Evolutionary conservation across 1,140 invertebrate genomes (phyloP), one percentile per base, ranked within the genome.

Genomic region (Drosophila pectinifera): DNA sequence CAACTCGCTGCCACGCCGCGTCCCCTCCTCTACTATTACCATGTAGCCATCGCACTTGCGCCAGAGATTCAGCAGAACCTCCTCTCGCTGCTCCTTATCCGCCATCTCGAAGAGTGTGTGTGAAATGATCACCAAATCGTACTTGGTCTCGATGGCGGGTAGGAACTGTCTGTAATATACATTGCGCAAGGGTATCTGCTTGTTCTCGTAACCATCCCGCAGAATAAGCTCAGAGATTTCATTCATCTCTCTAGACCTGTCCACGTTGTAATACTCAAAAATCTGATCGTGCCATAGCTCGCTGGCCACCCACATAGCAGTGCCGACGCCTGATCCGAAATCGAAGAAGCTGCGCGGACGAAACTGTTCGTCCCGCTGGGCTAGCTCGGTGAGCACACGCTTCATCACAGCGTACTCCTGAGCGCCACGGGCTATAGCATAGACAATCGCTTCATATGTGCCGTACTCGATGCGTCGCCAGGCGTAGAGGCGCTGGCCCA

Each of bases 241-340:
- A 89, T 96, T 96, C 96, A 98, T 98, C 31, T 95, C 92, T 14
- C 90, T 64, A 0, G 96, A 97, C 31, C 94, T 92, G 91, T 99
- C 98, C 1, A 98, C 95, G 90, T 95, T 96, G 68, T 96, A 96
- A 90, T 96, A 96, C 93, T 98, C 97, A 79, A 94, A 94, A 14
- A 98, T 93, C 39, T 94, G 93, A 14, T 94, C 92, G 6, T 93
- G 90, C 97, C 97, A 98, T 22, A 94, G 93, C 10, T 93, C 89
- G 72, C 95, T 95, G 5, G 95, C 94, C 22, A 96, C 97, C 97
- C 97, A 98, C 38, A 95, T 95, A 0, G 95, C 95, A 28, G 96
- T 96, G 3, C 97, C 97, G 45, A 97, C 92, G 14, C 97, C 98
- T 46, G 97, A 98, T 6, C 98, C 98, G 93, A 98, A 98, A 93